Conservation (phyloP, 2,888 invertebrate species). For the Steinernema carpocapsae region DNA sequence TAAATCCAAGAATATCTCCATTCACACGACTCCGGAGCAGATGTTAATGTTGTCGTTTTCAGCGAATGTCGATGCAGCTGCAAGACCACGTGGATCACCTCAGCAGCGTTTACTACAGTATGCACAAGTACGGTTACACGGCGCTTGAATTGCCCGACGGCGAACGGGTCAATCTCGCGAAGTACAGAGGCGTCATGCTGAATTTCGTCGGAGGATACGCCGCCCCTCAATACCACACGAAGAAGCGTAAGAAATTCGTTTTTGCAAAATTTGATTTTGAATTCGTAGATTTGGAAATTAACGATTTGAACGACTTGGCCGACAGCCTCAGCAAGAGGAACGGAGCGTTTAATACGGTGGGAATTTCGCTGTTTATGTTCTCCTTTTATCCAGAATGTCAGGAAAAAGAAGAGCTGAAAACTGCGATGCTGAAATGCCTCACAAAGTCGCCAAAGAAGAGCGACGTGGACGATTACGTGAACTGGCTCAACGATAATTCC, state of each 20-base stretch:
- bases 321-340: slow-evolving; percentile 32
- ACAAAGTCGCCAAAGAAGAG: slow-evolving; percentile 44
- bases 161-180: slow-evolving; percentile 52
- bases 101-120: slow-evolving; percentile 51
- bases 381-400: neutral
- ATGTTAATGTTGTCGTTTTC: slow-evolving; percentile 3
- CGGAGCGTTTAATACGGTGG: slow-evolving; percentile 25
- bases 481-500: slow-evolving; percentile 44
- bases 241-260: neutral
- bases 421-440: slow-evolving; percentile 48
- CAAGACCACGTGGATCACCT: slow-evolving; percentile 50
- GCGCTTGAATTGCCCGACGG: slow-evolving; percentile 51
- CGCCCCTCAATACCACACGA: slow-evolving; percentile 11
- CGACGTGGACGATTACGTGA: slow-evolving; percentile 49
- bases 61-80: slow-evolving; percentile 49
- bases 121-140: slow-evolving; percentile 48
- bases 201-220: slow-evolving; percentile 42
- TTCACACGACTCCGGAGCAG: no score
- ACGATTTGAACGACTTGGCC: slow-evolving; percentile 35
- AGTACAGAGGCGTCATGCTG: slow-evolving; percentile 49
- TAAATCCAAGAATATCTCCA: neutral
- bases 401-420: slow-evolving; percentile 44
- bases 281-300: slow-evolving; percentile 31
- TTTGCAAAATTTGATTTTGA: no score
- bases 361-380: neutral